Evolutionary conservation across 2,797 vertebrate species (phyloP), one percentile per base, ranked within the genome.

Genomic region (Mallotus villosus): DNA sequence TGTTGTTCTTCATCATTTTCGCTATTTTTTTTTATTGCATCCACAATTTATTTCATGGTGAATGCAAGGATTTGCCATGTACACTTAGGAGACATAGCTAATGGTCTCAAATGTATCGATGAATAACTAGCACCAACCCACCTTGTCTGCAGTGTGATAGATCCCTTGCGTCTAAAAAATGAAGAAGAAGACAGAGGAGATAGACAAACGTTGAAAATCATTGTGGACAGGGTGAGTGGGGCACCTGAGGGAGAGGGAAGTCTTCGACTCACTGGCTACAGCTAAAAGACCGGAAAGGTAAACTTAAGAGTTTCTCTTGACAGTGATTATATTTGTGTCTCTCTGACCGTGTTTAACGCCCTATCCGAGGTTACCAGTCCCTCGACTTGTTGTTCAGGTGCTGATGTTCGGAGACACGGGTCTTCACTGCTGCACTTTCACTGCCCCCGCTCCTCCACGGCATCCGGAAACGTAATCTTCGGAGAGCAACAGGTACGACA

Each of bases 401-500:
- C 77, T 87, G 29, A 58, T 59, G 53, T 84, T 77, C 29, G 64
- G 63, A 9, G 57, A 68, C 19, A 67, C 61, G 11, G 81, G 74
- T 17, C 62, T 87, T 70, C 72, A 68, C 24, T 85, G 71, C 37
- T 78, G 68, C 37, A 78, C 74, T 5, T 72, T 73, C 46, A 67
- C 82, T 2, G 74, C 84, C 63, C 76, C 63, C 76, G 78, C 61
- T 80, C 83, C 67, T 75, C 71, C 29, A 75, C 81, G 61, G 80
- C 72, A 67, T 70, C 78, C n/a, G 78, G 81, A 21, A 75, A 76
- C 70, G 80, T 85, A 41, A 49, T 85, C 22, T 87, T 87, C 57
- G 86, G 84, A 63, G 84, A 87, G 53, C 84, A 87, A 62, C 75
- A 84, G 84, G 86, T 85, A 81, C 7, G 70, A 58, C 19, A 17